Evolutionary conservation across 2,113 vertebrate species (phyloP).

Genomic region (Ceyx melanurus): DNA sequence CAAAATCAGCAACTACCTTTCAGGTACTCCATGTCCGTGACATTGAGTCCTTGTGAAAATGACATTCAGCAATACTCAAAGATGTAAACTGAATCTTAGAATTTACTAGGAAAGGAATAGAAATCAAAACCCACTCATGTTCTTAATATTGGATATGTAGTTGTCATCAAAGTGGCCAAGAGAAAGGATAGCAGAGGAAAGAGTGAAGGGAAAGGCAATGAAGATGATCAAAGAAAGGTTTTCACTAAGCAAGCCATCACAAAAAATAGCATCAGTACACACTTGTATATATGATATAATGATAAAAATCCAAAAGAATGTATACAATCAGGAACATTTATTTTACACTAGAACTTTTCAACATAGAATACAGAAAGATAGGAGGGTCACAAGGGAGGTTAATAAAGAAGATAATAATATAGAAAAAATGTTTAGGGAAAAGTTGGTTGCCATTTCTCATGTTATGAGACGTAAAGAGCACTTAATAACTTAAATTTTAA

Average conservation of each 20-base stretch:
- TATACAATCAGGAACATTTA: neutral
- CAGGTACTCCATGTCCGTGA: neutral
- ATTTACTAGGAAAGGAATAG: neutral
- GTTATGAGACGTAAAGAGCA: neutral
- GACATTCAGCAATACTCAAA: neutral
- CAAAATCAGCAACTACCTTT: neutral
- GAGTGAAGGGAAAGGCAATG: neutral
- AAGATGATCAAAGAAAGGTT: neutral
- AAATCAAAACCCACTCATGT: accelerated
- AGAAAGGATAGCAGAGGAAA: neutral
- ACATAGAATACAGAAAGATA: neutral
- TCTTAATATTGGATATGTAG: neutral
- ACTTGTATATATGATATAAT: neutral
- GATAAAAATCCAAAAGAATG: neutral
- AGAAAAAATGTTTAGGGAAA: neutral
- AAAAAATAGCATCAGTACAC: neutral
- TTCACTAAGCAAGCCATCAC: neutral
- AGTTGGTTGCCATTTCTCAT: neutral
- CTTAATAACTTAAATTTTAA: neutral
- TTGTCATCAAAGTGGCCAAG: neutral
- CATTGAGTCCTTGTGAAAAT: neutral
- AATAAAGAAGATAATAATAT: neutral
- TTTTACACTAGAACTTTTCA: neutral
- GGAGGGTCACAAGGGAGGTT: neutral
- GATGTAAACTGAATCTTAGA: neutral